These are phyloP conservation scores for Thymelicus sylvestris DNA, from an alignment of 2,888 invertebrate genomes.

Conservation along the genomic window DNA sequence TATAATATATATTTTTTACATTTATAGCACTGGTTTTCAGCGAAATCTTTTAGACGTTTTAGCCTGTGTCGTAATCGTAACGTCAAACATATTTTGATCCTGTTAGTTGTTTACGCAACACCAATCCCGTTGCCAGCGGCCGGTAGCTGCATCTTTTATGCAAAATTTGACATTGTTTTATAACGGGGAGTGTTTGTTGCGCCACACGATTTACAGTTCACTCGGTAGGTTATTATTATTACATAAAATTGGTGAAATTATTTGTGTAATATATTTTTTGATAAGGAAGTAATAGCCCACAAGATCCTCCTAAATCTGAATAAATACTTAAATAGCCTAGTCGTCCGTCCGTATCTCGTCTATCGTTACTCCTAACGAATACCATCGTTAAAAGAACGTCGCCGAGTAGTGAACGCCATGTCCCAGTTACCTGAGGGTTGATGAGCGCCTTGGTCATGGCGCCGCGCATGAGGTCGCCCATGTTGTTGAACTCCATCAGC, in stretches of 20 bases:
- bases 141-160: not conserved
- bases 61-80: not conserved
- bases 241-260: not conserved
- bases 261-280: not conserved
- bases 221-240: not conserved
- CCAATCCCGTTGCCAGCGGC: not conserved
- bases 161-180: conserved; percentile 1
- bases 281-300: not conserved
- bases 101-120: not conserved
- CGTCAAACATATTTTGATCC: not conserved
- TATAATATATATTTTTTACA: no score
- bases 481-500: conserved; percentile 96
- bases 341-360: no score
- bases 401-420: no score
- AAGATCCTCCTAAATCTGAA: no score
- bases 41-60: not conserved
- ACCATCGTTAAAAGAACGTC: no score
- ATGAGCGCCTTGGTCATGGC: conserved; percentile 97
- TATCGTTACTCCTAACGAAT: no score
- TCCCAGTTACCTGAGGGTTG: conserved; percentile 88
- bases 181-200: not conserved
- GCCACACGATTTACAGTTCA: not conserved
- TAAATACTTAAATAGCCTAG: no score
- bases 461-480: conserved; percentile 97
- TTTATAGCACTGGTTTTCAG: no score